A percentile compares a stretch with the other conserved stretches of the same genome.
phyloP scores from a whole-genome alignment of 2,888 invertebrate genomes.

The Melieria picta region DNA sequence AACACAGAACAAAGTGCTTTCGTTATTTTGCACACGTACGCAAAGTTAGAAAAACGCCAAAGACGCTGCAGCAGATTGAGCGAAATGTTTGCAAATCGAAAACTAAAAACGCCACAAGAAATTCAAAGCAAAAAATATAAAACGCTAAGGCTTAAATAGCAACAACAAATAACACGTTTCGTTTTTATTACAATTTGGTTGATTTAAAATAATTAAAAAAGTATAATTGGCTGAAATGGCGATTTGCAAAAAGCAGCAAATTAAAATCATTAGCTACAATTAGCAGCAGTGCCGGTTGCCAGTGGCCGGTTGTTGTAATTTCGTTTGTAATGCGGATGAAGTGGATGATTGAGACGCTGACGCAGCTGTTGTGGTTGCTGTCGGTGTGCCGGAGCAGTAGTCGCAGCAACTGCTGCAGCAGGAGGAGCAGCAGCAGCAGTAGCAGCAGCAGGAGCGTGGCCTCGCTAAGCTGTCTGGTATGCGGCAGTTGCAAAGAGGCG shows the following conservation, averaged over 20 bases:
- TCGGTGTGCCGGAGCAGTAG: not conserved
- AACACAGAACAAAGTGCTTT: too few relatives aligned
- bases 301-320: constrained; percentile 1
- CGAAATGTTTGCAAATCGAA: too few relatives aligned
- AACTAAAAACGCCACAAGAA: too few relatives aligned
- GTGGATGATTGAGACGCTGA: not conserved
- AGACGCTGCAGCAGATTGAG: too few relatives aligned
- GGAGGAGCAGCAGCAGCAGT: not conserved
- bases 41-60: too few relatives aligned
- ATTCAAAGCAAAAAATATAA: too few relatives aligned
- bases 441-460: not conserved
- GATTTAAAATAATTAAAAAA: too few relatives aligned
- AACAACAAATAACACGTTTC: constrained; percentile 9
- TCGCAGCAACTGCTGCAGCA: not conserved
- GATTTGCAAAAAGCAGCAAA: not conserved
- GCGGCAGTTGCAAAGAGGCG: constrained; percentile 46
- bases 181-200: constrained; percentile 23
- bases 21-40: too few relatives aligned
- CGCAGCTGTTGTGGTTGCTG: not conserved
- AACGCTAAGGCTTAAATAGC: not conserved
- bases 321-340: constrained; percentile 18
- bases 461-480: constrained; percentile 63
- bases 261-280: not conserved
- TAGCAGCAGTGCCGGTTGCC: constrained; percentile 4
- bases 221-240: not conserved